These are phyloP conservation scores for Drosophila setosimentum DNA, from an alignment of 2,888 invertebrate genomes.

Conservation along the genomic window DNA sequence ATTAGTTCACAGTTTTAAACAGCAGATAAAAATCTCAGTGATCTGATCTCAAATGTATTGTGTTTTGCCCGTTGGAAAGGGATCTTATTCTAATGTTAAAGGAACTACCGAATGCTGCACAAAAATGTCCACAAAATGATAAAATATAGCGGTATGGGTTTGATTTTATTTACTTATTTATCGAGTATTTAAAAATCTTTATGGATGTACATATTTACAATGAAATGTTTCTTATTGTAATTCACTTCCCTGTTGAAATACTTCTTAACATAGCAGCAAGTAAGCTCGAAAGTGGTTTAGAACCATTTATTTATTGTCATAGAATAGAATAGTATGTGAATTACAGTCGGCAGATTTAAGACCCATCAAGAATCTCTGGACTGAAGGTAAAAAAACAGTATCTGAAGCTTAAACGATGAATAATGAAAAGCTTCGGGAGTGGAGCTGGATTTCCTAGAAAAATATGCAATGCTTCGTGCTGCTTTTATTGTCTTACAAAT, in stretches of 20 bases:
- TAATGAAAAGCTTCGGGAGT: background rate
- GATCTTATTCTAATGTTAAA: background rate
- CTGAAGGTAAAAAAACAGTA: background rate
- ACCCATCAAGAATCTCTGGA: background rate
- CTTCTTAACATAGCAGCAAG: background rate
- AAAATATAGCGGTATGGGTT: background rate
- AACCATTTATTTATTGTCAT: background rate
- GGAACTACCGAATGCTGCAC: background rate
- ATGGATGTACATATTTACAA: background rate
- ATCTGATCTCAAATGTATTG: background rate
- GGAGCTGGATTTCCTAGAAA: background rate
- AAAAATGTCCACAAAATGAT: background rate
- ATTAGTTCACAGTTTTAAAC: background rate
- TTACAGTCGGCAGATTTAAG: background rate
- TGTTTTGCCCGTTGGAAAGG: background rate
- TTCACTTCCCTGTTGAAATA: background rate
- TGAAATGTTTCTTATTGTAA: background rate
- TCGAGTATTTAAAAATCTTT: background rate
- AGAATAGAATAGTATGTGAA: background rate
- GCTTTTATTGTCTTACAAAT: background rate
- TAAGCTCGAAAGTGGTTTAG: background rate
- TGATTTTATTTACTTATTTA: background rate
- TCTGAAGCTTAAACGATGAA: background rate
- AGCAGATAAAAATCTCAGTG: background rate
- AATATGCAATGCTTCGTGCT: background rate